Evolutionary conservation across 2,888 invertebrate species (phyloP).

Genomic region (Leucoptera coffeella): DNA sequence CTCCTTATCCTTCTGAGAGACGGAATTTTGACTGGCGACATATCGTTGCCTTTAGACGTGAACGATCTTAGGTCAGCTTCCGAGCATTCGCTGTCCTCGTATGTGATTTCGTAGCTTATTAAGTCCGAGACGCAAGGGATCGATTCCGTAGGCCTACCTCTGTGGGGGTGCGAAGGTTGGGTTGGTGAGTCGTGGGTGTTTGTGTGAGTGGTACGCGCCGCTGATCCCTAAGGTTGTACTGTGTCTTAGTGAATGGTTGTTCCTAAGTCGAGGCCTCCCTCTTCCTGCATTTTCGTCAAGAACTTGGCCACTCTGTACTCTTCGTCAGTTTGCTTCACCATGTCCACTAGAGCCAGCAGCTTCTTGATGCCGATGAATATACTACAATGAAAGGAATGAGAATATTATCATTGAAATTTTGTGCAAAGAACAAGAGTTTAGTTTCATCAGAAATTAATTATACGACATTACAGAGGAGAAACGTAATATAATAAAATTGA

Average conservation of each 20-base stretch:
- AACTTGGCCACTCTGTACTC: slow-evolving; percentile 79
- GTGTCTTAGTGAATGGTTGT: slow-evolving; percentile 44
- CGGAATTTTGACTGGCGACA: slow-evolving; percentile 37
- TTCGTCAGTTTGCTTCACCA: slow-evolving; percentile 86
- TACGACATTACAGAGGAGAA: too few relatives aligned
- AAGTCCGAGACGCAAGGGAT: slow-evolving; percentile 33
- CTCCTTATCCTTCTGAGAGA: slow-evolving; percentile 41
- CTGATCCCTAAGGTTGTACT: slow-evolving; percentile 46
- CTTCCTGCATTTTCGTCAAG: slow-evolving; percentile 88
- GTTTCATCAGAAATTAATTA: too few relatives aligned
- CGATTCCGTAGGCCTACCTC: slow-evolving; percentile 13
- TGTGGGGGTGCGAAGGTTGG: slow-evolving; percentile 10
- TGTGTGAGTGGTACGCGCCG: slow-evolving; percentile 38
- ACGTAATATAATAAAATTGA: too few relatives aligned
- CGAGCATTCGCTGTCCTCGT: slow-evolving; percentile 39
- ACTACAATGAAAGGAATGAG: slow-evolving; percentile 33
- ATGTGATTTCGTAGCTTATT: slow-evolving; percentile 39
- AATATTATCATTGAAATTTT: slow-evolving; percentile 8
- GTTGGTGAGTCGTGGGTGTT: slow-evolving; percentile 21
- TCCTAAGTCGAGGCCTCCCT: slow-evolving; percentile 67
- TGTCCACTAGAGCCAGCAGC: slow-evolving; percentile 85
- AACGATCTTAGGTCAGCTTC: slow-evolving; percentile 19
- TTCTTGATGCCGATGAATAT: slow-evolving; percentile 96
- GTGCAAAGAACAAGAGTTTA: too few relatives aligned
- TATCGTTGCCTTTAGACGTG: slow-evolving; percentile 32